Evolutionary conservation across 2,888 invertebrate species (phyloP).

Genomic region (Agrochola macilenta): DNA sequence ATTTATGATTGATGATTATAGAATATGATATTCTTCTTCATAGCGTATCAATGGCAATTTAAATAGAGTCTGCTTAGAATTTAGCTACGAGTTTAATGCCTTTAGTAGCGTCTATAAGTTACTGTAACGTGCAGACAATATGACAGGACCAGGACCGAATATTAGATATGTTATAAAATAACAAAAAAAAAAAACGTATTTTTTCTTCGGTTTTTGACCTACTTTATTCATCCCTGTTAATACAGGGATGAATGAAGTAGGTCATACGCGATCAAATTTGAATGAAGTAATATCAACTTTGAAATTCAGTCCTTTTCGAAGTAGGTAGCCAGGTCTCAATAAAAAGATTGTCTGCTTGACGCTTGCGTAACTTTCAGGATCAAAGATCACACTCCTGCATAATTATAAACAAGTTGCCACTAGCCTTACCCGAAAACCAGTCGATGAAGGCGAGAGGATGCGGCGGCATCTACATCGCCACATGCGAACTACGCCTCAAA

Average conservation of each 20-base stretch:
- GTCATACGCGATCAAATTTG: no score
- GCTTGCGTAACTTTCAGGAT: slow-evolving; percentile 18
- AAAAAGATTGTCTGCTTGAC: not conserved
- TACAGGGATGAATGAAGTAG: not conserved
- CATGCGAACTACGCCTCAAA: no score
- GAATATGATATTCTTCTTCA: not conserved
- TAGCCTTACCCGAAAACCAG: not conserved
- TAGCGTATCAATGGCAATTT: not conserved
- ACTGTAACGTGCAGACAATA: no score
- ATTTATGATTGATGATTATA: no score
- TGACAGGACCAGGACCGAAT: not conserved
- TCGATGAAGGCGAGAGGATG: no score
- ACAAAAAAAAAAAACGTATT: not conserved
- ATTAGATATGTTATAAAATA: not conserved
- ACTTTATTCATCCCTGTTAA: no score
- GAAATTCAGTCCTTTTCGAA: not conserved
- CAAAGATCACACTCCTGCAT: slow-evolving; percentile 39
- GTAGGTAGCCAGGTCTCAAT: no score
- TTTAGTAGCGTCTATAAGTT: no score
- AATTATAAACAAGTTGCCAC: slow-evolving; percentile 23
- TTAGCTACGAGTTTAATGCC: not conserved
- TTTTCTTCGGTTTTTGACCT: no score
- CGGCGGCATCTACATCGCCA: no score
- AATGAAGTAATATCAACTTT: not conserved
- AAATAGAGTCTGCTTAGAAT: not conserved